Conservation (phyloP, 2,888 invertebrate species). For the Conchocele bisecta region DNA sequence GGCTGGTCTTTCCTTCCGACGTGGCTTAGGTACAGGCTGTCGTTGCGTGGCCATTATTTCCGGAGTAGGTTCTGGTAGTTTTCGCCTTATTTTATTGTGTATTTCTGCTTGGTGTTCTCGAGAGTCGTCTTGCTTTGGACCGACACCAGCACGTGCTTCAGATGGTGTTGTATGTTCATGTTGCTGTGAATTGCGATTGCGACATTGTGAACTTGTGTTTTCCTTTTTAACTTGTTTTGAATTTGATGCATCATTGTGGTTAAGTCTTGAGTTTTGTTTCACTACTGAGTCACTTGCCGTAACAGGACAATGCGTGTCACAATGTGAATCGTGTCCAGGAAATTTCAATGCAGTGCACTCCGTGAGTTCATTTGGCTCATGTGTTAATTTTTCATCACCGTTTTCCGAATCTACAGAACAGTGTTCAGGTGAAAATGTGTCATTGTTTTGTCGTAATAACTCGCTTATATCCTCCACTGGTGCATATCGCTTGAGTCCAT, state of each 20-base stretch:
- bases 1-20: conserved; percentile 52
- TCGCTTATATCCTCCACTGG: conserved; percentile 79
- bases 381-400: background rate
- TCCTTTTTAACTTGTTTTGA: background rate
- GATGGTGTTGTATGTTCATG: background rate
- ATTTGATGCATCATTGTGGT: background rate
- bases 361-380: background rate
- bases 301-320: background rate
- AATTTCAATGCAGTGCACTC: background rate
- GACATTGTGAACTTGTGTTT: background rate
- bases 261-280: conserved; percentile 24
- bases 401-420: conserved; percentile 4
- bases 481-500: conserved; percentile 75
- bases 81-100: conserved; percentile 64
- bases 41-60: conserved; percentile 66
- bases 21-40: conserved; percentile 56
- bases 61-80: conserved; percentile 74
- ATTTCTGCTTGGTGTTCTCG: conserved; percentile 1
- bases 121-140: background rate
- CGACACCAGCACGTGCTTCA: background rate
- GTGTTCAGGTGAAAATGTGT: conserved; percentile 15
- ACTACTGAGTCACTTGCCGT: background rate
- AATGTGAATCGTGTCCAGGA: background rate
- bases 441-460: conserved; percentile 61
- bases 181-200: background rate